These are phyloP conservation scores for Dipodomys spectabilis DNA, from an alignment of 2,113 vertebrate genomes.

Conservation along the genomic window DNA sequence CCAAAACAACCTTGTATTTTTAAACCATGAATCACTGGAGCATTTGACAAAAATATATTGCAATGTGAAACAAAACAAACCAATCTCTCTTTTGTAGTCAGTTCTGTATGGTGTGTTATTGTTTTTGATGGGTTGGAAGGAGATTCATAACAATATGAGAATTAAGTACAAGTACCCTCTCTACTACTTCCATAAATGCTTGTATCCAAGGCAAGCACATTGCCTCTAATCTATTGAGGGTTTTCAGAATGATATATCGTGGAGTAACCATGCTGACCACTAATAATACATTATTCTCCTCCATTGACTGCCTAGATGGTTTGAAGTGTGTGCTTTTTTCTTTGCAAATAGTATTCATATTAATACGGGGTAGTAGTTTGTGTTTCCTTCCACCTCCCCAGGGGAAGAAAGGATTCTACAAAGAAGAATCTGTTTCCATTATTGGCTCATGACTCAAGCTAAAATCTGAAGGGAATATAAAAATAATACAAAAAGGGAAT, in stretches of 20 bases:
- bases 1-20: conserved; percentile 39
- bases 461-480: neutral
- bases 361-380: conserved; percentile 27
- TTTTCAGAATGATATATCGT: conserved; percentile 50
- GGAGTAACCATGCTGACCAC: conserved; percentile 27
- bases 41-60: conserved; percentile 19
- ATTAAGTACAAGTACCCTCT: neutral
- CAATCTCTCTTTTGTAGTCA: neutral
- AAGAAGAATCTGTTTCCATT: conserved; percentile 59
- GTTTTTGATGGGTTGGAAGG: neutral
- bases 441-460: conserved; percentile 16
- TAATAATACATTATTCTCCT: conserved; percentile 1
- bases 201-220: conserved; percentile 45
- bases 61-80: neutral
- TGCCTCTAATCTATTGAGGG: conserved; percentile 17
- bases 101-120: conserved; percentile 27
- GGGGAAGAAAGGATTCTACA: conserved; percentile 47
- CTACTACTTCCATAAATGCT: neutral
- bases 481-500: neutral
- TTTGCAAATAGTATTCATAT: conserved; percentile 56
- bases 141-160: conserved; percentile 47
- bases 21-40: neutral
- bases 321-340: conserved; percentile 53
- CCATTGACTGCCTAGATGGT: conserved; percentile 65
- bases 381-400: conserved; percentile 1